These are phyloP conservation scores for Petroica traversi DNA, from an alignment of 2,113 vertebrate species.

Conservation along the genomic window DNA sequence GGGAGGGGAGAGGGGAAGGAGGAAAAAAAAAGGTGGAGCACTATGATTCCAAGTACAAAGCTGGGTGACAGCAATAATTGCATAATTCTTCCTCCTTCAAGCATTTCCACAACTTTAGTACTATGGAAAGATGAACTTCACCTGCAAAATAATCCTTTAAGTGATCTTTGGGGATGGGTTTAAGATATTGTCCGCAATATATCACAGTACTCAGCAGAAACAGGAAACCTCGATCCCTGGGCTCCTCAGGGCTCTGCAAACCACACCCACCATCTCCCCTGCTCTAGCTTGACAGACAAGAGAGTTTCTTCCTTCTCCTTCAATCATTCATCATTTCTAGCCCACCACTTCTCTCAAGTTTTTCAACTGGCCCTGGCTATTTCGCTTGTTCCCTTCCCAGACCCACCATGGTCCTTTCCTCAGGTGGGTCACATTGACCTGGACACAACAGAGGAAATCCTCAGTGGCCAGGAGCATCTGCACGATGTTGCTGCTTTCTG, in stretches of 20 bases:
- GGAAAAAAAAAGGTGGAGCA: neutral
- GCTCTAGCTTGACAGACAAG: neutral
- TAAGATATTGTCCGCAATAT: neutral
- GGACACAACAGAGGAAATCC: neutral
- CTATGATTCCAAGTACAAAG: neutral
- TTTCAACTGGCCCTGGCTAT: neutral
- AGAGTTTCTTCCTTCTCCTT: neutral
- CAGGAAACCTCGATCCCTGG: neutral
- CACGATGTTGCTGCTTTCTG: neutral
- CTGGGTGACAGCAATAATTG: neutral
- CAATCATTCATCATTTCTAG: neutral
- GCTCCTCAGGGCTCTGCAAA: neutral
- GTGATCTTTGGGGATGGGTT: neutral
- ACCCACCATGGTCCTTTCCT: neutral
- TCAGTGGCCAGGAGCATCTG: neutral
- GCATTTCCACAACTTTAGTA: neutral
- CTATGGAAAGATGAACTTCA: neutral
- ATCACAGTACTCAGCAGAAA: rapidly evolving
- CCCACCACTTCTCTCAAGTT: neutral
- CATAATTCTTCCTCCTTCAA: neutral
- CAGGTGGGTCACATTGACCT: neutral
- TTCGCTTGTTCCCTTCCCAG: neutral
- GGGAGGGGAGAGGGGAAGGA: rapidly evolving
- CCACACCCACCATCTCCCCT: neutral
- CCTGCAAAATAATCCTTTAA: neutral